phyloP scores from a whole-genome alignment of 2,888 invertebrate species.

The Chamaedrilus cognettii region DNA sequence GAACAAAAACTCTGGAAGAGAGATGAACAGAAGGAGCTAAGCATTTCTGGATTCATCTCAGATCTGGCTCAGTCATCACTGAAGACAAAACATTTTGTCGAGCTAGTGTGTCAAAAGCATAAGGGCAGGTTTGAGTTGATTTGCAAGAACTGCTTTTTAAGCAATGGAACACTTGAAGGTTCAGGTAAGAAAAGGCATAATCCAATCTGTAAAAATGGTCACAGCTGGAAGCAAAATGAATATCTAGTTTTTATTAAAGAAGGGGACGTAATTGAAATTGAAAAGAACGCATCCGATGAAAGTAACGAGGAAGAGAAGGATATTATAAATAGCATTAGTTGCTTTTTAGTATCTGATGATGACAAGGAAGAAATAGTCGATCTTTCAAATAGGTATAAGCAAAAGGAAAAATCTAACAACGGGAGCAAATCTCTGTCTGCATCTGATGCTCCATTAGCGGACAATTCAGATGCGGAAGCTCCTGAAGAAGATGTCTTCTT shows the following conservation, averaged over 20 bases:
- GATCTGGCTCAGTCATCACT: constrained; percentile 4
- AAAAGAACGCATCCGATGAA: not conserved
- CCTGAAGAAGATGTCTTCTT: not conserved
- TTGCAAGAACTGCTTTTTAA: not conserved
- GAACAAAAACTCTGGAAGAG: constrained; percentile 8
- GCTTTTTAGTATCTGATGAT: not conserved
- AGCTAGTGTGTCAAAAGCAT: not conserved
- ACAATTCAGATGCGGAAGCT: not conserved
- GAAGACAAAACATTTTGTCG: not conserved
- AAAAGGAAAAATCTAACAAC: not conserved
- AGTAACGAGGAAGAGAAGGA: not conserved
- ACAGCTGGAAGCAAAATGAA: not conserved
- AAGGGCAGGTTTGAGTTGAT: constrained; percentile 2
- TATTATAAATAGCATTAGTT: not conserved
- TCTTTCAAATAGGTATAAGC: not conserved
- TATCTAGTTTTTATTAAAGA: not conserved
- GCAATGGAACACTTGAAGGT: not conserved
- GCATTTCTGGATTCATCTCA: not conserved
- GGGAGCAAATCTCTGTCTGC: not conserved
- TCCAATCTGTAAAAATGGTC: not conserved
- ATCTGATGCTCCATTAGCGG: not conserved
- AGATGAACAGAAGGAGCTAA: not conserved
- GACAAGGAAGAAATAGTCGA: not conserved
- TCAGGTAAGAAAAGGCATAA: not conserved
- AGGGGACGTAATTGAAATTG: not conserved